These are phyloP conservation scores for Catharus fuscescens DNA, from an alignment of 2,113 vertebrate genomes.

Conservation along the genomic window DNA sequence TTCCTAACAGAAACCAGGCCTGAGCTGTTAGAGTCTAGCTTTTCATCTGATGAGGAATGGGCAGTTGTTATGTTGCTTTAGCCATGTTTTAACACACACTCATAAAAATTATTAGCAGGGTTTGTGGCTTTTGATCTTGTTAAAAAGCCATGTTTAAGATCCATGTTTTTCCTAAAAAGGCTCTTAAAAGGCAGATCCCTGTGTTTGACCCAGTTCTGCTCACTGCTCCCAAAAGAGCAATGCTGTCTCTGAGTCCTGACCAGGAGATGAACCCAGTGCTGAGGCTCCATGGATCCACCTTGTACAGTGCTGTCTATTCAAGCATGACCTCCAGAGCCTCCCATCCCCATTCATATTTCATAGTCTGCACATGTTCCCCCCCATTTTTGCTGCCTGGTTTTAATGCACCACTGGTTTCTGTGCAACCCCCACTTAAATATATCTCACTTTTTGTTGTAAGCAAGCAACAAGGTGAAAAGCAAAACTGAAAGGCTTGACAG, in stretches of 20 bases:
- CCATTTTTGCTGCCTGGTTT: neutral
- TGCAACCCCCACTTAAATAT: neutral
- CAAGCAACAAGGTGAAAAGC: slow-evolving; percentile 31
- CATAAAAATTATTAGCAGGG: neutral
- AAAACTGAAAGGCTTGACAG: slow-evolving; percentile 26
- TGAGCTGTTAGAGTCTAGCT: neutral
- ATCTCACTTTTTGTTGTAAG: neutral
- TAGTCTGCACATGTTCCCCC: neutral
- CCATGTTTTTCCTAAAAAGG: neutral
- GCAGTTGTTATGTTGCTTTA: neutral
- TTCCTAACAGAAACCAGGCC: neutral
- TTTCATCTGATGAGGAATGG: neutral
- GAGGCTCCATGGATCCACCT: neutral
- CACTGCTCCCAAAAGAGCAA: neutral
- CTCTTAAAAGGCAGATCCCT: neutral
- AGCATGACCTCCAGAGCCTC: neutral
- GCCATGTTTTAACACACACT: neutral
- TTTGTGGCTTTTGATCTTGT: neutral
- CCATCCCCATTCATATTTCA: slow-evolving; percentile 51
- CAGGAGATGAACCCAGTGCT: slow-evolving; percentile 25
- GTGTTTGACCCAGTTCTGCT: neutral
- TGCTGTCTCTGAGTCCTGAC: neutral
- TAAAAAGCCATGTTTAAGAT: neutral
- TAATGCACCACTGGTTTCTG: neutral
- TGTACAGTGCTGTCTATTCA: neutral